Evolutionary conservation across 2,888 invertebrate genomes (phyloP).

Genomic region (Capitulum mitella): DNA sequence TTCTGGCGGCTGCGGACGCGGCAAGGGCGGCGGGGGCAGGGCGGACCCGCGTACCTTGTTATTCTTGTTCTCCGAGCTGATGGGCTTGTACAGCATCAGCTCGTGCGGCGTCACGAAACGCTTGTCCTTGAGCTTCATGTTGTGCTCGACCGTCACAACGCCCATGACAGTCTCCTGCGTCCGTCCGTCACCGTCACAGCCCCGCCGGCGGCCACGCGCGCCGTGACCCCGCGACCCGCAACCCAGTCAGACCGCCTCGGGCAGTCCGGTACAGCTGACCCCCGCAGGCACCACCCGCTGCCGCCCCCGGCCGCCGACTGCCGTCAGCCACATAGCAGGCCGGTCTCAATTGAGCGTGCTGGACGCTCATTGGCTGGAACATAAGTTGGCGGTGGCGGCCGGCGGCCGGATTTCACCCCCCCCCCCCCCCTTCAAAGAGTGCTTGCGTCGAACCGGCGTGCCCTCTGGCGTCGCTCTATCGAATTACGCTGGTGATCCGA

Average conservation of each 20-base stretch:
- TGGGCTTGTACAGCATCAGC: constrained; percentile 16
- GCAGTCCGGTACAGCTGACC: not conserved
- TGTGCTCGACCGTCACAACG: constrained; percentile 13
- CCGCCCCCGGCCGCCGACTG: not conserved
- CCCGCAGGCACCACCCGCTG: not conserved
- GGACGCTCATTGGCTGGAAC: not conserved
- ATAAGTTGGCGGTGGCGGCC: not conserved
- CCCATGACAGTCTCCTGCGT: not conserved
- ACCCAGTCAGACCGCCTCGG: not conserved
- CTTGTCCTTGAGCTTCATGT: constrained; percentile 20
- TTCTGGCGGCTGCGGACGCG: too few relatives aligned
- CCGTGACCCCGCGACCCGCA: not conserved
- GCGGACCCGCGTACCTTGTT: not conserved
- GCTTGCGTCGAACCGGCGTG: not conserved
- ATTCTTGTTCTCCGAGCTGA: not conserved
- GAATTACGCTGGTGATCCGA: not conserved
- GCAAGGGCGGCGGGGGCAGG: too few relatives aligned
- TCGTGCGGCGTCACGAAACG: constrained; percentile 12
- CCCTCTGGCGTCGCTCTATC: not conserved
- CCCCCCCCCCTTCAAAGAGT: not conserved
- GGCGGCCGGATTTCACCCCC: too few relatives aligned
- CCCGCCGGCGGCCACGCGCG: not conserved
- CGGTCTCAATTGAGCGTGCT: not conserved
- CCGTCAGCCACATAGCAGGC: not conserved
- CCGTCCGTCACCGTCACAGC: not conserved